These are phyloP conservation scores for Schmidtea mediterranea DNA, from an alignment of 1,140 invertebrate genomes.

Conservation along the genomic window DNA sequence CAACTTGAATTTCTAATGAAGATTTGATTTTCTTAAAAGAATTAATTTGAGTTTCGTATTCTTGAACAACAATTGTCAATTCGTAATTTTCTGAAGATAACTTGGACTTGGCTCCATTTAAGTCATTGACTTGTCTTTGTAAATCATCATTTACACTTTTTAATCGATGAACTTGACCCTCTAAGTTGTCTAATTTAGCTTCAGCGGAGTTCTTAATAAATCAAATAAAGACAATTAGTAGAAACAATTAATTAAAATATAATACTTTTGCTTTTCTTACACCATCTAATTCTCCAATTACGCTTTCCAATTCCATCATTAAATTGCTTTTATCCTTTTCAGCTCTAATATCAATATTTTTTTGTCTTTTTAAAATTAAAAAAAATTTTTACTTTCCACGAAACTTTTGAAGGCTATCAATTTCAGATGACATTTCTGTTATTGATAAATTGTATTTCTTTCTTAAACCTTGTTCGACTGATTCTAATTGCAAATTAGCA, in stretches of 20 bases:
- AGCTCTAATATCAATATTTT: conserved; percentile 10
- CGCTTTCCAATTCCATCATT: conserved; percentile 22
- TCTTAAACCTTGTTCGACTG: conserved; percentile 16
- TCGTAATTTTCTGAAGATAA: not conserved
- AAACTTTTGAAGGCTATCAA: conserved; percentile 19
- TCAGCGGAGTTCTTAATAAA: not conserved
- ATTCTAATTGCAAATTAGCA: conserved; percentile 17
- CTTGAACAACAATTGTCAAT: not conserved
- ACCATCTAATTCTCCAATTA: conserved; percentile 17
- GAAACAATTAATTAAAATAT: not conserved
- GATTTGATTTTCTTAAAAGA: conserved; percentile 10
- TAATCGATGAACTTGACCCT: not conserved
- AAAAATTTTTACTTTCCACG: conserved; percentile 16
- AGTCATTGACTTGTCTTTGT: not conserved
- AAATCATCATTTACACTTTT: not conserved
- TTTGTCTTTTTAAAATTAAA: no score
- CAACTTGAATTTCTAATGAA: not conserved
- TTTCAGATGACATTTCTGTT: conserved; percentile 21
- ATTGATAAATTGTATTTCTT: conserved; percentile 21
- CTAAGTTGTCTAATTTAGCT: not conserved
- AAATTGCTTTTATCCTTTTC: conserved; percentile 24
- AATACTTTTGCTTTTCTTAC: conserved; percentile 17
- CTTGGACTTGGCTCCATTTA: not conserved
- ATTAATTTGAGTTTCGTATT: not conserved
- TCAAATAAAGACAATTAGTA: not conserved